Evolutionary conservation across 2,888 invertebrate genomes (phyloP).

Genomic region (Cetonia aurata): DNA sequence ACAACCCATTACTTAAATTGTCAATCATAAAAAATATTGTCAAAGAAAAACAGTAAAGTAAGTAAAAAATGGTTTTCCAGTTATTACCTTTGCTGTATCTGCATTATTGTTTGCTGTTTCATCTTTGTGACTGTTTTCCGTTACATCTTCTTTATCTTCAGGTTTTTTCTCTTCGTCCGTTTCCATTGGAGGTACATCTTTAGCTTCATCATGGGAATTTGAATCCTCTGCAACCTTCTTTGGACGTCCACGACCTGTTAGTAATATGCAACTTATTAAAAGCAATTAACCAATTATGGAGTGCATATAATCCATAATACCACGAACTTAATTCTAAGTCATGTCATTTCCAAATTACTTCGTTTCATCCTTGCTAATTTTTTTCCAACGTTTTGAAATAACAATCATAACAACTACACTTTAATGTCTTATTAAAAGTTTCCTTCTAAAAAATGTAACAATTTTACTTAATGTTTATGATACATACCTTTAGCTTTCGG

Average conservation of each 20-base stretch:
- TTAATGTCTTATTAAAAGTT: background rate
- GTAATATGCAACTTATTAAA: background rate
- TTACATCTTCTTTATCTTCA: conserved; percentile 46
- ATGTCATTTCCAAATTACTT: background rate
- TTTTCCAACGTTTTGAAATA: too few species aligned
- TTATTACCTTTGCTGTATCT: conserved; percentile 51
- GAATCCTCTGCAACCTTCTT: conserved; percentile 60
- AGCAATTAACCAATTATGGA: too few species aligned
- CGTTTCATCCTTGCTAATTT: too few species aligned
- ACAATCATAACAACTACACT: too few species aligned
- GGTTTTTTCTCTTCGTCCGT: conserved; percentile 52
- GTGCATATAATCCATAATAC: too few species aligned
- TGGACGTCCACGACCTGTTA: conserved; percentile 62
- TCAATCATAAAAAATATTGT: too few species aligned
- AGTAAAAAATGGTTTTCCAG: background rate
- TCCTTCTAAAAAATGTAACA: background rate
- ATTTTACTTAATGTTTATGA: background rate
- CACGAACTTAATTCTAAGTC: too few species aligned
- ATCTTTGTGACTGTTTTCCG: conserved; percentile 53
- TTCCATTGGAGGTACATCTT: conserved; percentile 58
- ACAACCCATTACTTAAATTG: too few species aligned
- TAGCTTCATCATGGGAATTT: conserved; percentile 62
- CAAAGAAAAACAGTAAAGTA: background rate
- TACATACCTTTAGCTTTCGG: conserved; percentile 58
- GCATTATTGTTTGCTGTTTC: conserved; percentile 59